Evolutionary conservation across 2,888 invertebrate species (phyloP), one percentile per base, ranked within the genome.

Genomic region (Drosophila cracens): DNA sequence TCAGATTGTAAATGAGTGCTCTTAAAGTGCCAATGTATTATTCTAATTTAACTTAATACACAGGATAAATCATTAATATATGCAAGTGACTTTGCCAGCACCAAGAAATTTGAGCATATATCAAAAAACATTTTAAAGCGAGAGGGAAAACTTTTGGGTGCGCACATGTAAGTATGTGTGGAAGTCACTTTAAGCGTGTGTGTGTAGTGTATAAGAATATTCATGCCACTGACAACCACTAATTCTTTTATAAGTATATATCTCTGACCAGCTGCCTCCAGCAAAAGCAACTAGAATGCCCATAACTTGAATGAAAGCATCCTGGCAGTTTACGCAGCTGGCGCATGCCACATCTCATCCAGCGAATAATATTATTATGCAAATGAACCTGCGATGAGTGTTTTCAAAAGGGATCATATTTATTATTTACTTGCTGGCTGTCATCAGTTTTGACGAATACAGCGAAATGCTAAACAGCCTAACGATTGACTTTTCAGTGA

Each of bases 391-490:
- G 83, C 70, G 59, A 68, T 73, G 76, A 78, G 72, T 89, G 78
- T 73, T 85, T 73, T 89, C 76, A 89, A 85, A 82, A 74, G 79
- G 82, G 89, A 56, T 89, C 87, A 79, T 76, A 82, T 87, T 87
- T 82, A 89, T 87, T 81, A 90, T 84, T 89, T 87, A 90, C 89
- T 90, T 85, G 84, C 90, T 66, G 76, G 60, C 78, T 89, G 87
- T 90, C 89, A 84, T 74, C 87, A 87, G 57, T 74, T 77, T 73
- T 74, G 81, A 71, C 51, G 69, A 68, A 73, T 71, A 34, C 56
- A 65, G 67, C 59, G 34, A 63, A 67, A 74, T 66, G 54, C 61
- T 52, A 21, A 69, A 64, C 57, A 56, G 70, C 59, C 63, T 57
- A 53, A 60, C 67, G 60, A 79, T 74, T 79, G 82, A 82, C 79